phyloP scores from a whole-genome alignment of 2,113 vertebrate genomes.

The Hemicordylus capensis region DNA sequence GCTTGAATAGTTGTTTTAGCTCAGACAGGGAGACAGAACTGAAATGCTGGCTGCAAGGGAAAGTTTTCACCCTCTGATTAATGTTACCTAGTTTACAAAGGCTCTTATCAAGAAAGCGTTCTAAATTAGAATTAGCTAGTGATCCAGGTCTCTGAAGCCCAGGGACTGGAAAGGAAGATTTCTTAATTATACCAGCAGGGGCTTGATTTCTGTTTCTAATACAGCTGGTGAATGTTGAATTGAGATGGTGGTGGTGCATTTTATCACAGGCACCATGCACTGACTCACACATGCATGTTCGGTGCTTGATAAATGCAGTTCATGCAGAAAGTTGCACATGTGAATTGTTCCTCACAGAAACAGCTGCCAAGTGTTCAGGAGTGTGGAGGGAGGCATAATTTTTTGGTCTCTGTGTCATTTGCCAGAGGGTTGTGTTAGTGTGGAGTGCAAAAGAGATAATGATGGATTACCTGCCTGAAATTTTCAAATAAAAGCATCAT shows the following conservation, averaged over 20 bases:
- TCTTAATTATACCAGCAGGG: constrained; percentile 76
- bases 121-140: constrained; percentile 76
- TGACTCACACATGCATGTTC: too few species aligned
- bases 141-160: constrained; percentile 73
- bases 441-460: too few species aligned
- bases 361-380: too few species aligned
- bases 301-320: too few species aligned
- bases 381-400: too few species aligned
- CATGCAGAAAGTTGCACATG: too few species aligned
- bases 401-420: too few species aligned
- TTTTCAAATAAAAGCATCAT: too few species aligned
- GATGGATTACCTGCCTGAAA: too few species aligned
- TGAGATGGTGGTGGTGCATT: constrained; percentile 44
- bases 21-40: constrained; percentile 35
- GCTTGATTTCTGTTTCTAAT: constrained; percentile 75
- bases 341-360: too few species aligned
- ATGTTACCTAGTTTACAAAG: constrained; percentile 72
- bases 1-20: constrained; percentile 57
- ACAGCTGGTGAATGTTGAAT: constrained; percentile 61
- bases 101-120: constrained; percentile 69
- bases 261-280: constrained; percentile 29
- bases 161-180: constrained; percentile 73
- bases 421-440: too few species aligned
- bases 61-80: constrained; percentile 58
- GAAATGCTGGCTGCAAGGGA: constrained; percentile 44